Base-by-base conservation (phyloP, 37 sponge, comb jelly and placozoan species). In the Spongilla lacustris region DNA sequence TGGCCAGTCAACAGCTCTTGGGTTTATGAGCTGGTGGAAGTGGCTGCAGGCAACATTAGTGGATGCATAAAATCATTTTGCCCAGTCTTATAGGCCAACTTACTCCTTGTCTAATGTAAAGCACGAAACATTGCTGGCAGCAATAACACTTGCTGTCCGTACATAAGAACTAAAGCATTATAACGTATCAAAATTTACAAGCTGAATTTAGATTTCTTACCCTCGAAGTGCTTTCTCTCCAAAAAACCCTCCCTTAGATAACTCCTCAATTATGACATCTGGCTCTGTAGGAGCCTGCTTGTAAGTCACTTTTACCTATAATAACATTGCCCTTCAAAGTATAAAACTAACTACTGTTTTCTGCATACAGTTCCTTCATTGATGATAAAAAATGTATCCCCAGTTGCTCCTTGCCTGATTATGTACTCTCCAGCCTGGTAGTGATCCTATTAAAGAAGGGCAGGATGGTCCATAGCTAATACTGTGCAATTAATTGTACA, bases 321-420 rank as follows among this genome's bases (percentile, higher is more conserved):
- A 32, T 25, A 27, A 31, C 22, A 46, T 31, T 31, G 21, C 32
- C 41, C 17, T 75, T 34, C 58, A 58, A 58, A 14, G 58, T 58
- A 1, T 6, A 58, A 58, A 17, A 17, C 11, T 14, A 58, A 58
- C 58, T 58, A 41, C 3, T 41, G 41, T 3, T 24, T 6, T 34
- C 67, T 34, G 78, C 91, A 75, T 46, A 98, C 98, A 23, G 83
- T 87, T 14, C 99, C 99, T 41, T 73, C 90, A 28, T 87, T 94
- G 81, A 98, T 98, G 71, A 98, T 98, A 84, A 92, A 98, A 93
- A 98, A 98, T 25, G 97, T 95, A 50, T 98, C 99, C 19, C 99
- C 99, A 67, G 87, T 82, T 0, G 91, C 82, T 21, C 99, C 97
- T 50, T 98, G 96, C 19, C 97, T 80, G 27, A 98, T 91, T 67